phyloP scores from a whole-genome alignment of 92 coral and sea anemone genomes.

The Phenganax stokvisi region DNA sequence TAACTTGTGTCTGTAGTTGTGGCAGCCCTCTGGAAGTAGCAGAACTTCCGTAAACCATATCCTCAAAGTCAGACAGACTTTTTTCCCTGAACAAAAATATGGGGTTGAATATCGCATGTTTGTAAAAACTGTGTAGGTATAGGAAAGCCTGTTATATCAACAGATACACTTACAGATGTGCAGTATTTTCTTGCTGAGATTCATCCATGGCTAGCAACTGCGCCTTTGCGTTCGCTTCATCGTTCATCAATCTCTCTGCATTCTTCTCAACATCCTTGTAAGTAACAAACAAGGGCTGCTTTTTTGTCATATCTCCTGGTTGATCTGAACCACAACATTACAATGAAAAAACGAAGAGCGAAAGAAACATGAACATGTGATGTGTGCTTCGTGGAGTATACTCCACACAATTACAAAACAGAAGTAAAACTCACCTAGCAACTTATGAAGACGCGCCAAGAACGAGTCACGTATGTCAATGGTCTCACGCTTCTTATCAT shows the following conservation, averaged over 20 bases:
- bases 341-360: neutral
- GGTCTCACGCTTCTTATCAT: conserved; percentile 70
- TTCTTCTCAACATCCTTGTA: conserved; percentile 15
- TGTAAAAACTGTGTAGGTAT: neutral
- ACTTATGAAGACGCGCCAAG: conserved; percentile 51
- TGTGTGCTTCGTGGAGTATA: neutral
- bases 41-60: conserved; percentile 68
- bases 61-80: conserved; percentile 54
- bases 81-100: conserved; percentile 53
- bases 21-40: conserved; percentile 76
- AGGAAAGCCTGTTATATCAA: neutral
- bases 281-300: conserved; percentile 19
- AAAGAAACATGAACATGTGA: neutral
- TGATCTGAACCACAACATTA: conserved; percentile 17
- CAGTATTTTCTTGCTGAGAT: conserved; percentile 10
- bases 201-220: conserved; percentile 4
- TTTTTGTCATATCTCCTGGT: conserved; percentile 2
- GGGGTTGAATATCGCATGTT: neutral
- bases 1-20: conserved; percentile 78
- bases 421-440: conserved; percentile 43
- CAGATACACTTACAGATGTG: conserved; percentile 15
- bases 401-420: neutral
- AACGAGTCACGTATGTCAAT: conserved; percentile 82
- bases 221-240: neutral
- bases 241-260: conserved; percentile 22